A percentile compares a stretch with the other conserved stretches of the same genome.
Conservation (phyloP, 2,888 invertebrate species). For the Drosophila pseudotakahashii region DNA sequence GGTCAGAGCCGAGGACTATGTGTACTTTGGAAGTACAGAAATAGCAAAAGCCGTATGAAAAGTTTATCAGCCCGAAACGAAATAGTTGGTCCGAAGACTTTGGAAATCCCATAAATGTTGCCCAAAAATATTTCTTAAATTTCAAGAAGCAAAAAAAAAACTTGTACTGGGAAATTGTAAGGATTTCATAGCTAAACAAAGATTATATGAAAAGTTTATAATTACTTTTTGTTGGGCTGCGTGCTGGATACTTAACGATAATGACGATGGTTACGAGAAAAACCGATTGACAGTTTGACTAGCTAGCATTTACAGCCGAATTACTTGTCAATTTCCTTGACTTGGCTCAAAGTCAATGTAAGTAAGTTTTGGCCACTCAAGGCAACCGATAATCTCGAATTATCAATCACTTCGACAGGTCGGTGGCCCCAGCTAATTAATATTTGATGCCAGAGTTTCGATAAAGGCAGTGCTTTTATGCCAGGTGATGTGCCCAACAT, state of each 20-base stretch:
- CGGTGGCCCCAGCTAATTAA: slow-evolving; percentile 54
- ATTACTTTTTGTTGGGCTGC: slow-evolving; percentile 29
- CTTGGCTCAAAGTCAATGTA: background rate
- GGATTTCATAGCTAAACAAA: slow-evolving; percentile 7
- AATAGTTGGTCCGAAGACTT: slow-evolving; percentile 20
- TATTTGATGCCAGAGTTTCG: slow-evolving; percentile 44
- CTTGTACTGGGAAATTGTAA: no score
- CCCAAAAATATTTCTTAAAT: slow-evolving; percentile 33
- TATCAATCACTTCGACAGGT: slow-evolving; percentile 46
- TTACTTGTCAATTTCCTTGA: slow-evolving; percentile 10
- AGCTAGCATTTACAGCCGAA: background rate
- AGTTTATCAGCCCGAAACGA: slow-evolving; percentile 29
- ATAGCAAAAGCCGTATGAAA: slow-evolving; percentile 37
- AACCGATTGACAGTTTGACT: background rate
- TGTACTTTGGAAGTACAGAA: slow-evolving; percentile 33
- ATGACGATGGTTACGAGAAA: background rate
- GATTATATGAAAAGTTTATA: slow-evolving; percentile 36
- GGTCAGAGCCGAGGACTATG: slow-evolving; percentile 18
- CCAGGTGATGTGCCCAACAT: slow-evolving; percentile 29
- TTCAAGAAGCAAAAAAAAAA: background rate
- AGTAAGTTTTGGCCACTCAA: background rate
- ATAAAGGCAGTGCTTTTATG: slow-evolving; percentile 35
- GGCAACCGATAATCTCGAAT: slow-evolving; percentile 11
- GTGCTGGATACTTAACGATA: background rate
- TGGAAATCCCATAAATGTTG: slow-evolving; percentile 33